A percentile compares a stretch with the other conserved stretches of the same genome.
Conservation (phyloP, 1,140 invertebrate species). For the Rhyzopertha dominica region DNA sequence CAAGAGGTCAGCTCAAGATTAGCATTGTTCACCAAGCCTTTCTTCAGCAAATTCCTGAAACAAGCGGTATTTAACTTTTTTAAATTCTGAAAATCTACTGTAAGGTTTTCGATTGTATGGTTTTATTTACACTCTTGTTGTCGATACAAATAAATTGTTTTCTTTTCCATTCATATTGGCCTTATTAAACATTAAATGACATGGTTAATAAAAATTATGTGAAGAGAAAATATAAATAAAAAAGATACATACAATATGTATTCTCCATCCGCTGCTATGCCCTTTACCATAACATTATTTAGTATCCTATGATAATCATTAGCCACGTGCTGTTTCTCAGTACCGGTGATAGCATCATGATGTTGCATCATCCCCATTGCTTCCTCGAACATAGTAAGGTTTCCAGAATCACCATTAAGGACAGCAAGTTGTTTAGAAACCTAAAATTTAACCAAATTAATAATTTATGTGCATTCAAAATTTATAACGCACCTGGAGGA, state of each 20-base stretch:
- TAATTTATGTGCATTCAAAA: constrained; percentile 1
- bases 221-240: no score
- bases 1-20: constrained; percentile 17
- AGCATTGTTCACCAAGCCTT: no score
- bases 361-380: constrained; percentile 64
- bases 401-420: background rate
- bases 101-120: constrained; percentile 5
- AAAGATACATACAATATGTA: constrained; percentile 19
- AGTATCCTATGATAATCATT: constrained; percentile 67
- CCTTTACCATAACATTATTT: constrained; percentile 51
- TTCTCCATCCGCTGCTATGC: constrained; percentile 8
- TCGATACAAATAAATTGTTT: constrained; percentile 9
- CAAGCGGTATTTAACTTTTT: no score
- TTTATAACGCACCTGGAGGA: constrained; percentile 53
- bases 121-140: constrained; percentile 7
- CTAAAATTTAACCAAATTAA: constrained; percentile 46
- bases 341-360: constrained; percentile 64
- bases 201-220: no score
- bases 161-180: constrained; percentile 3
- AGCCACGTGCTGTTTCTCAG: constrained; percentile 68
- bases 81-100: no score
- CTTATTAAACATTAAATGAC: no score
- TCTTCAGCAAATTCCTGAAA: constrained; percentile 14
- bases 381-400: constrained; percentile 38
- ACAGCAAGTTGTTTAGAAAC: constrained; percentile 50